Evolutionary conservation across 2,113 vertebrate species (phyloP).

Genomic region (Megalops atlanticus): DNA sequence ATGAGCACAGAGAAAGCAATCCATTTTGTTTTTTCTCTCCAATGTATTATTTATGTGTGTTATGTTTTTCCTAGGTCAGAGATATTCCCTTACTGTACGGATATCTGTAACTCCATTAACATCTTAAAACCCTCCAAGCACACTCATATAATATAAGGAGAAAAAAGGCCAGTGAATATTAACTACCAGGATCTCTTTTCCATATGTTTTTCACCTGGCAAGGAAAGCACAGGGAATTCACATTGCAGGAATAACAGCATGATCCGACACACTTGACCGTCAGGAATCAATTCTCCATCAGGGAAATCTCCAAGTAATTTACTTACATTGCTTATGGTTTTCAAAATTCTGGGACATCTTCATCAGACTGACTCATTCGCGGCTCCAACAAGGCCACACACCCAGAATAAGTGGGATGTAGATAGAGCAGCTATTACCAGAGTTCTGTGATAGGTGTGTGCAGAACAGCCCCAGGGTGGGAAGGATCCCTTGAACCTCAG

Average conservation of each 20-base stretch:
- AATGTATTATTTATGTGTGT: background rate
- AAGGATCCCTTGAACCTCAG: background rate
- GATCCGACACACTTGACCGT: conserved; percentile 16
- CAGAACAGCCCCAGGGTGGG: background rate
- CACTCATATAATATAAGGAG: background rate
- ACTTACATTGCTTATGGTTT: background rate
- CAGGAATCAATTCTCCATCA: background rate
- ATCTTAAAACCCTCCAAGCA: background rate
- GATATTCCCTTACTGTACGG: background rate
- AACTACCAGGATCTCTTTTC: background rate
- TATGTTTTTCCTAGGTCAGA: background rate
- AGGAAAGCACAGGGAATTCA: background rate
- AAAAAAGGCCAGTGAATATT: background rate
- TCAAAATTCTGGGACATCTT: background rate
- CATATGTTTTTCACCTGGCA: background rate
- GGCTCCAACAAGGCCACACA: background rate
- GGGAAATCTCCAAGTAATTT: background rate
- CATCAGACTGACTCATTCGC: background rate
- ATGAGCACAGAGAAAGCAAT: background rate
- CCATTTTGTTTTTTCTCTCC: background rate
- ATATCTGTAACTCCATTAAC: background rate
- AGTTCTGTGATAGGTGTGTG: background rate
- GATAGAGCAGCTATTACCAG: no score
- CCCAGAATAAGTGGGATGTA: background rate
- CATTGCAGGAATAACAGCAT: background rate